Conservation (phyloP, 2,888 invertebrate genomes). For the Trachelus stipa region DNA sequence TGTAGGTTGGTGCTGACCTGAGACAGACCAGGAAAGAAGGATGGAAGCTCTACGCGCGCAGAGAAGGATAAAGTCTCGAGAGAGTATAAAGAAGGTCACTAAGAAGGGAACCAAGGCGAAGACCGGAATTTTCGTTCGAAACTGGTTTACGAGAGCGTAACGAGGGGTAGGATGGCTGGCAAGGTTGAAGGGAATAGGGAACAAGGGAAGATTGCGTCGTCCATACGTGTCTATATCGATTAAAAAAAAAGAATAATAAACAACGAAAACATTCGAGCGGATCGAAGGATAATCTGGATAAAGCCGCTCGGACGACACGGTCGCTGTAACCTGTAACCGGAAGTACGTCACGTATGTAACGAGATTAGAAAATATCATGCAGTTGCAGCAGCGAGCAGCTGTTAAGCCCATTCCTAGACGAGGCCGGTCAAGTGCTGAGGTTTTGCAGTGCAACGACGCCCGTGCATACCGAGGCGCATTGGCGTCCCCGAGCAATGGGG, state of each 20-base stretch:
- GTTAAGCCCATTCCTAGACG: constrained; percentile 63
- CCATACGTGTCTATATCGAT: not conserved
- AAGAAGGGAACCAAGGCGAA: not conserved
- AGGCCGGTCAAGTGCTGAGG: constrained; percentile 56
- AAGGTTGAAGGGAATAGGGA: not conserved
- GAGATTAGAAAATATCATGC: constrained; percentile 51
- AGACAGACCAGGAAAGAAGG: not conserved
- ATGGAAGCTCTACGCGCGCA: too few relatives aligned
- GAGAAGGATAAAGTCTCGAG: not conserved
- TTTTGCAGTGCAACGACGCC: constrained; percentile 34
- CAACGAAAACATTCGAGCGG: not conserved
- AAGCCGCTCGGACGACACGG: not conserved
- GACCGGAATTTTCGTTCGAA: not conserved
- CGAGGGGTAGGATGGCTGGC: not conserved
- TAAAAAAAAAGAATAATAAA: not conserved
- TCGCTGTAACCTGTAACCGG: not conserved
- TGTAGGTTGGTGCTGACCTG: not conserved
- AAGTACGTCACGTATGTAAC: constrained; percentile 7
- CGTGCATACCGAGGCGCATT: not conserved
- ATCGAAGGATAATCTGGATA: not conserved
- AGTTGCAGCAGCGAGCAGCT: constrained; percentile 43
- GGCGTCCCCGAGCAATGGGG: not conserved
- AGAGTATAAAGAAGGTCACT: not conserved
- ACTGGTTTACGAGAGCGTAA: not conserved
- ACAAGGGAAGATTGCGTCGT: not conserved